Evolutionary conservation across 2,888 invertebrate genomes (phyloP).

Genomic region (Capitulum mitella): DNA sequence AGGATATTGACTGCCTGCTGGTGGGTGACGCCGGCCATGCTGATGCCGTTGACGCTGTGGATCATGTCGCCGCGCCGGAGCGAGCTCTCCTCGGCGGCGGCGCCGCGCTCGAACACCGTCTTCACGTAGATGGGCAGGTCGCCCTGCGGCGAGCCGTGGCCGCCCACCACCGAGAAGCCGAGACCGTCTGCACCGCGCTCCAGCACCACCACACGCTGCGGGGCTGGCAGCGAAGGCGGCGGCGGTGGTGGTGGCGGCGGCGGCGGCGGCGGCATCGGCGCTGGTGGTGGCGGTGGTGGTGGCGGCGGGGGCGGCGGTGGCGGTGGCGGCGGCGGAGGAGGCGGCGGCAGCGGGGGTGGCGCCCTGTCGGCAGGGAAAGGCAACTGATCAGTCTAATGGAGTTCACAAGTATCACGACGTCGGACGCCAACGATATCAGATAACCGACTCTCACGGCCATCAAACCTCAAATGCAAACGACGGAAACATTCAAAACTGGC

Average conservation of each 20-base stretch:
- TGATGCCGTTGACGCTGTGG: slow-evolving; percentile 44
- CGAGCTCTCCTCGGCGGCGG: slow-evolving; percentile 43
- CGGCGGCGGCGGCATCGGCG: slow-evolving; percentile 29
- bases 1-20: slow-evolving; percentile 46
- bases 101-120: slow-evolving; percentile 45
- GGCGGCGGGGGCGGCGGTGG: slow-evolving; percentile 13
- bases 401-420: too few relatives aligned
- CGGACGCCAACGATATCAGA: too few relatives aligned
- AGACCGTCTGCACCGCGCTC: slow-evolving; percentile 50
- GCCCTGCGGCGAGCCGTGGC: slow-evolving; percentile 49
- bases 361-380: too few relatives aligned
- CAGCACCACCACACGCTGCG: slow-evolving; percentile 42
- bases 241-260: slow-evolving; percentile 30
- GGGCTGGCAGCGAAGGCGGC: slow-evolving; percentile 28
- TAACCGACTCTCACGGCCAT: too few relatives aligned
- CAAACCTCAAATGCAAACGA: too few relatives aligned
- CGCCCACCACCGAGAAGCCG: slow-evolving; percentile 53
- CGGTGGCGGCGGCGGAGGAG: background rate
- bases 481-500: too few relatives aligned
- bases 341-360: too few relatives aligned
- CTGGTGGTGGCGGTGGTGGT: slow-evolving; percentile 24
- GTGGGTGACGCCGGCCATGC: slow-evolving; percentile 45
- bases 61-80: slow-evolving; percentile 46
- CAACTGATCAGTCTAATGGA: too few relatives aligned
- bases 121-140: slow-evolving; percentile 52